A percentile compares a stretch with the other conserved stretches of the same genome.
phyloP scores from a whole-genome alignment of 2,113 vertebrate genomes.

The Zapornia atra region DNA sequence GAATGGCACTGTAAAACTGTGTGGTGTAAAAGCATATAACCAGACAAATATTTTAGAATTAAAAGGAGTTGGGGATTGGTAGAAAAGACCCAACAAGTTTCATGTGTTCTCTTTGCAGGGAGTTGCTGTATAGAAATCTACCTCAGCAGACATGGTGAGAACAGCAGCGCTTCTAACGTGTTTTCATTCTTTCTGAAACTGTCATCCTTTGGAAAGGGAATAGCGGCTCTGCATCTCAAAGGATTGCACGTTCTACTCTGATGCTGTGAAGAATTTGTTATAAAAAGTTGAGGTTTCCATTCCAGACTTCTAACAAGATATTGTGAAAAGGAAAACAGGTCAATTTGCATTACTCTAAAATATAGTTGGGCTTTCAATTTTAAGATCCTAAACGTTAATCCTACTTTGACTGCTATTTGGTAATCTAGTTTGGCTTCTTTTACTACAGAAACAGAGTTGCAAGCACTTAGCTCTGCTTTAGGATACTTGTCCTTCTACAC shows the following conservation, averaged over 20 bases:
- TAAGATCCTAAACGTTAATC: neutral
- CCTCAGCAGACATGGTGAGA: slow-evolving; percentile 53
- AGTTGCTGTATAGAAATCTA: neutral
- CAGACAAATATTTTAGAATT: neutral
- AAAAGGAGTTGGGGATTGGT: neutral
- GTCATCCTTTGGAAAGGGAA: neutral
- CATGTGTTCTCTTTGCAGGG: neutral
- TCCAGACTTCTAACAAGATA: neutral
- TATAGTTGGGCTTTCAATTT: neutral
- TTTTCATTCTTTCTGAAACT: neutral
- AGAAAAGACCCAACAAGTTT: rapidly evolving
- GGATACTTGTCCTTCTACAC: neutral
- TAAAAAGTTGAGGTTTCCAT: neutral
- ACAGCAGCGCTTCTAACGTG: neutral
- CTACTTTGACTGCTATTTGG: neutral
- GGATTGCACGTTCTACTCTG: neutral
- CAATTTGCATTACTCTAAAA: neutral
- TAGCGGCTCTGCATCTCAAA: neutral
- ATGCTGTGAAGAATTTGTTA: neutral
- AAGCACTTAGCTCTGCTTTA: neutral
- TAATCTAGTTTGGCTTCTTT: neutral
- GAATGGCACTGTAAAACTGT: neutral
- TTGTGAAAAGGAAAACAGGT: neutral
- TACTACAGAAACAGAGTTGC: neutral
- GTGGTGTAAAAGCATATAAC: neutral